phyloP scores from a whole-genome alignment of 2,888 invertebrate genomes.

The Dendrolimus pini region DNA sequence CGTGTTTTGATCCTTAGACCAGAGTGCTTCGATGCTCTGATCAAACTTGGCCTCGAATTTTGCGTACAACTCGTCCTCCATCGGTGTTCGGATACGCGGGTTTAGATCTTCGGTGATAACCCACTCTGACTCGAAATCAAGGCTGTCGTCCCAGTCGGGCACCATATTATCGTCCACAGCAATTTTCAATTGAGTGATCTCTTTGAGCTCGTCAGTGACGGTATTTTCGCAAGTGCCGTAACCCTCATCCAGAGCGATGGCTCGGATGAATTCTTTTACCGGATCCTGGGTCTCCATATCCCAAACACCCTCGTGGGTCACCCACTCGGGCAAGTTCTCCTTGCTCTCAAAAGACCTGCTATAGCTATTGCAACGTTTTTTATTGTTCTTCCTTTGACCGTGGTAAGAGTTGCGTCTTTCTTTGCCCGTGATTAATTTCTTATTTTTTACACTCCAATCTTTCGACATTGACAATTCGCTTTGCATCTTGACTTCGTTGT shows the following conservation, averaged over 20 bases:
- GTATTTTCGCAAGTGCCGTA: conserved; percentile 73
- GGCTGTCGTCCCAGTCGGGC: conserved; percentile 55
- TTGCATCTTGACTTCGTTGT: conserved; percentile 59
- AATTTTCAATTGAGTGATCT: conserved; percentile 31
- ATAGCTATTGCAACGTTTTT: conserved; percentile 58
- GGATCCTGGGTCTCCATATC: conserved; percentile 69
- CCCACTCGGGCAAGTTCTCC: conserved; percentile 73
- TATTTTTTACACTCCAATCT: conserved; percentile 56
- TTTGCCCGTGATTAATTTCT: conserved; percentile 50
- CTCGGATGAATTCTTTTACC: conserved; percentile 65
- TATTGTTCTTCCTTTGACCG: conserved; percentile 46
- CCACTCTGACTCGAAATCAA: conserved; percentile 50
- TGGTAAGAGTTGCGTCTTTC: conserved; percentile 64
- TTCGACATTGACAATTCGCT: conserved; percentile 47
- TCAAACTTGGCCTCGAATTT: conserved; percentile 82
- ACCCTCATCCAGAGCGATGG: conserved; percentile 66
- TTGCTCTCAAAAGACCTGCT: conserved; percentile 62
- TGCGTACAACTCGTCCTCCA: conserved; percentile 74
- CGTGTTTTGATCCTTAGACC: conserved; percentile 74
- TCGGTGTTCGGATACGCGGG: conserved; percentile 43
- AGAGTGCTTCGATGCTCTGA: conserved; percentile 80
- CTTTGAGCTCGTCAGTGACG: conserved; percentile 51
- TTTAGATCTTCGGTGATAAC: conserved; percentile 44
- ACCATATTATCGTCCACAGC: conserved; percentile 41
- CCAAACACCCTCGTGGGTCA: conserved; percentile 70